Conservation (phyloP, 2,888 invertebrate genomes). For the Xestobium rufovillosum region DNA sequence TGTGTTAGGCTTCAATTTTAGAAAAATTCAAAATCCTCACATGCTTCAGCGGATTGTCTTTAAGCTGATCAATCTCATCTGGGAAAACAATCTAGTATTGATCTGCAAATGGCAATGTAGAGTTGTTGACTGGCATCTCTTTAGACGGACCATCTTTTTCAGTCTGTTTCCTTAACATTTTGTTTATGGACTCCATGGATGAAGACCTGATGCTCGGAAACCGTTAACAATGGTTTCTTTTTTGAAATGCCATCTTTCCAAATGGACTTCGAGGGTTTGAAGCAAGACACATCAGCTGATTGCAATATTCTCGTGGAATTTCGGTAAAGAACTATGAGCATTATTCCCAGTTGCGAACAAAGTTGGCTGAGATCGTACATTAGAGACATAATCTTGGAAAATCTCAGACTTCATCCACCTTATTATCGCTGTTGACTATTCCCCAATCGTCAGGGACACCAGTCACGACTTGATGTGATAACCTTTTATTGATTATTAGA, state of each 20-base stretch:
- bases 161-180: not conserved
- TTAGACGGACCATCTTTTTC: too few species aligned
- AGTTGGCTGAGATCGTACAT: not conserved
- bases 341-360: not conserved
- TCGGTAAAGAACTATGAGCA: not conserved
- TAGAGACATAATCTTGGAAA: too few species aligned
- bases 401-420: too few species aligned
- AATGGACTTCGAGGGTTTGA: too few species aligned
- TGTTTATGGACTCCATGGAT: slow-evolving; percentile 3
- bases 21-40: too few species aligned
- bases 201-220: not conserved
- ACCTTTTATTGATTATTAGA: slow-evolving; percentile 1
- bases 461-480: not conserved
- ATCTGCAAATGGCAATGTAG: too few species aligned
- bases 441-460: not conserved
- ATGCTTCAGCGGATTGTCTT: too few species aligned
- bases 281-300: too few species aligned
- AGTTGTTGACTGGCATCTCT: too few species aligned
- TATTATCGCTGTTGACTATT: not conserved
- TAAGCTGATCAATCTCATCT: too few species aligned
- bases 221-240: not conserved
- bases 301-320: not conserved
- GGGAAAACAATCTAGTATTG: too few species aligned
- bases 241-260: not conserved
- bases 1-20: too few species aligned